A percentile compares a stretch with the other conserved stretches of the same genome.
Evolutionary conservation across 1,140 invertebrate genomes (phyloP).

Genomic region (Eurosta solidaginis): DNA sequence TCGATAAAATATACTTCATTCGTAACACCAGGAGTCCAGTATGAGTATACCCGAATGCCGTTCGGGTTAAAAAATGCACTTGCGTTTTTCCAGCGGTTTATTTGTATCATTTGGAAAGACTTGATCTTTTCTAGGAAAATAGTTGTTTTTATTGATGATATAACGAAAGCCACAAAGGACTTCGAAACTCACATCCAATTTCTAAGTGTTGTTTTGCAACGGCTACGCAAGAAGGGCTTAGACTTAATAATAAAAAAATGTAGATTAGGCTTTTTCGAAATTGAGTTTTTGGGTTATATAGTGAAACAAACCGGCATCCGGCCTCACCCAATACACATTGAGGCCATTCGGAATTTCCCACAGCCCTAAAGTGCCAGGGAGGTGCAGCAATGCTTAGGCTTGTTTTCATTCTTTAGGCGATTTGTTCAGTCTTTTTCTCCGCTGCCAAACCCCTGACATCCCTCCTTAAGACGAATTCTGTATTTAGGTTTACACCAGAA

Average conservation of each 20-base stretch:
- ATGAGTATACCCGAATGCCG: too few species aligned
- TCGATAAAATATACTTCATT: too few species aligned
- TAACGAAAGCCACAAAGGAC: conserved; percentile 36
- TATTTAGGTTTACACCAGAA: conserved; percentile 33
- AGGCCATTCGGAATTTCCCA: neutral
- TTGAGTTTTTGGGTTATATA: conserved; percentile 39
- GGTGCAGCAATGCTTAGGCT: too few species aligned
- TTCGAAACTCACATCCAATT: conserved; percentile 36
- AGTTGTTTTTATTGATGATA: conserved; percentile 38
- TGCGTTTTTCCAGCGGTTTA: too few species aligned
- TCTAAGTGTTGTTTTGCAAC: conserved; percentile 31
- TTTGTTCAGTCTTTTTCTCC: neutral
- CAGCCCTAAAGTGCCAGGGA: neutral
- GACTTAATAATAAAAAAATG: conserved; percentile 29
- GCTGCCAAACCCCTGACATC: neutral
- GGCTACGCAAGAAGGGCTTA: conserved; percentile 12
- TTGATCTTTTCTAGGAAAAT: neutral
- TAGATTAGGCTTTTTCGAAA: conserved; percentile 32
- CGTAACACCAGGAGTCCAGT: too few species aligned
- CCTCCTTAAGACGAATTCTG: neutral
- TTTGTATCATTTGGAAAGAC: neutral
- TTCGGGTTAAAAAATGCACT: too few species aligned
- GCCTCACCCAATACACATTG: neutral
- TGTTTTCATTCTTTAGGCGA: too few species aligned
- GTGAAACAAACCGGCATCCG: conserved; percentile 42